Base-by-base conservation (phyloP, 92 coral and sea anemone genomes). In the Zoanthus gigantus region DNA sequence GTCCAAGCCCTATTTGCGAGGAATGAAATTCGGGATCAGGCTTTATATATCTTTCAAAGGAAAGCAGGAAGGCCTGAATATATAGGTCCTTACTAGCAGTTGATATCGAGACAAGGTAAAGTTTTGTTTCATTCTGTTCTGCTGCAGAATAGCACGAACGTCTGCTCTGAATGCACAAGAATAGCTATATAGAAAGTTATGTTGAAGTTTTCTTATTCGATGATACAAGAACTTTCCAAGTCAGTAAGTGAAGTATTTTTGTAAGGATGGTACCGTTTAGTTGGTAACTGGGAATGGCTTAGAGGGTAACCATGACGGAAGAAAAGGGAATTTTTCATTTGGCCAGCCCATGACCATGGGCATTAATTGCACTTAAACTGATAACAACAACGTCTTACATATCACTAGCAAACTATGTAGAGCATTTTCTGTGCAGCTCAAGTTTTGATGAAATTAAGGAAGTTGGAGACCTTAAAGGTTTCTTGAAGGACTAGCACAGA, bases 341-440 rank as follows among this genome's bases (percentile, higher is more conserved):
- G 76, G 87, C 76, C 87, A 42, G 78, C 87, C 60, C 58, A 53
- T 44, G 42, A 34, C 42, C 3, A 68, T 65, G 77, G 77, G 61
- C 23, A 23, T 23, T 11, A 76, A 69, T 6, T 83, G 87, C 60
- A 47, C 76, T 31, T 67, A 83, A 83, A 67, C 23, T 23, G 23
- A 23, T 23, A 23, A 67, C 77, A 74, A 44, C 61, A 83, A 83
- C 44, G 12, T 83, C 63, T 83, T 67, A 23, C 23, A 23, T 23
- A 23, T 23, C 23, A 23, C 23, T 23, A 54, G 69, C 7, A 18
- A 48, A n/a, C 47, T 72, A 74, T 84, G 71, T 52, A 71, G 69
- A 61, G 88, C 88, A 57, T 72, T 84, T 72, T 84, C 88, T 28
- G 79, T 84, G 3, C 79, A 84, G 42, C 79, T n/a, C 86, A 47